These are phyloP conservation scores for Drosophila obscura DNA, from an alignment of 1,140 invertebrate species.

Conservation along the genomic window DNA sequence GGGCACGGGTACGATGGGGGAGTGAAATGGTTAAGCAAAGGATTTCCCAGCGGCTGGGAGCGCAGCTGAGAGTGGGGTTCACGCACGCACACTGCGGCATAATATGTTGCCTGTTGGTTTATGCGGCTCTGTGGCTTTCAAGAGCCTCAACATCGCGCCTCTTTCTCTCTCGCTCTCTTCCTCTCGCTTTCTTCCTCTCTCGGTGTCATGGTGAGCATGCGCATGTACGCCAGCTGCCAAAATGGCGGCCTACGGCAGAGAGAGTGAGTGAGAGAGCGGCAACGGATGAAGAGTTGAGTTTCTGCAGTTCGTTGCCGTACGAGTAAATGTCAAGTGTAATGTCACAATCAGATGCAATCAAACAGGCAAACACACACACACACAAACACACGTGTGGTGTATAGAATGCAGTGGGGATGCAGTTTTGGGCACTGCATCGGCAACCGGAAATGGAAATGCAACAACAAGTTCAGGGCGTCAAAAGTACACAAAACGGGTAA, in stretches of 20 bases:
- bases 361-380: constrained; percentile 71
- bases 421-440: constrained; percentile 53
- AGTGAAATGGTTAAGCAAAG: constrained; percentile 30
- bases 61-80: not conserved
- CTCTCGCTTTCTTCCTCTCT: constrained; percentile 22
- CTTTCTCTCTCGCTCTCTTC: no score
- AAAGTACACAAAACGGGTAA: not conserved
- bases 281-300: constrained; percentile 34
- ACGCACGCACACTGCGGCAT: constrained; percentile 63
- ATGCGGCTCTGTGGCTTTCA: constrained; percentile 48
- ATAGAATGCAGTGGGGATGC: constrained; percentile 53
- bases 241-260: constrained; percentile 65
- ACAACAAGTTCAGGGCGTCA: constrained; percentile 10
- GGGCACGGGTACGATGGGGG: constrained; percentile 2
- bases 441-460: constrained; percentile 71
- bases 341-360: constrained; percentile 81
- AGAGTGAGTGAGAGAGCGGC: constrained; percentile 16
- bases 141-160: constrained; percentile 19
- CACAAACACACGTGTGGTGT: constrained; percentile 20
- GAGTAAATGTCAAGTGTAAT: constrained; percentile 83
- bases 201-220: constrained; percentile 77
- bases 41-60: not conserved
- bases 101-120: constrained; percentile 55
- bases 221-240: constrained; percentile 50
- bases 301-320: constrained; percentile 56